Percentiles rank a stretch among this genome's conserved stretches.
phyloP scores from a whole-genome alignment of 2,797 vertebrate species.

The Nyctalus aviator region DNA sequence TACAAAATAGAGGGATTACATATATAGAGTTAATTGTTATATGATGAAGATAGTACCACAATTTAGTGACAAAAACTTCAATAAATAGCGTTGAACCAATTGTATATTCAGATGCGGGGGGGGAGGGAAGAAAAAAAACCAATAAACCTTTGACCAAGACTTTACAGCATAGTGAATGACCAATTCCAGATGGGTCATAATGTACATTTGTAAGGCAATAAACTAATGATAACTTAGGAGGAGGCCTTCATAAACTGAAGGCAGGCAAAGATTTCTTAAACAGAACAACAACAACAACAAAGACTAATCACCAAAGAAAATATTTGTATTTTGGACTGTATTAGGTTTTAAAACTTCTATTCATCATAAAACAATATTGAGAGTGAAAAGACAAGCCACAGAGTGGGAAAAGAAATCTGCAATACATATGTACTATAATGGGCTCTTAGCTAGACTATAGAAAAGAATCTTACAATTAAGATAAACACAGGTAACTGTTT shows the following conservation, averaged over 20 bases:
- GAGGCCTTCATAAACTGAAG: background rate
- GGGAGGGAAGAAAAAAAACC: background rate
- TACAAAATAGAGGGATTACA: background rate
- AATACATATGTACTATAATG: slow-evolving; percentile 59
- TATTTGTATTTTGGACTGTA: slow-evolving; percentile 45
- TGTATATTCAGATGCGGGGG: background rate
- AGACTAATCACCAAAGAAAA: background rate
- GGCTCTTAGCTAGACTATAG: slow-evolving; percentile 11
- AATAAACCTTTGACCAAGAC: background rate
- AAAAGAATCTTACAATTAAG: slow-evolving; percentile 61
- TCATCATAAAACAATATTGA: slow-evolving; percentile 51
- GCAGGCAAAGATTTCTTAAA: slow-evolving; percentile 39
- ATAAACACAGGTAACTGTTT: slow-evolving; percentile 18
- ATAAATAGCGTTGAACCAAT: background rate
- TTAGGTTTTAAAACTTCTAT: slow-evolving; percentile 60
- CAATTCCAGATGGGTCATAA: background rate
- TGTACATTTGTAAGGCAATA: slow-evolving; percentile 51
- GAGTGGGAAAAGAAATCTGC: slow-evolving; percentile 60
- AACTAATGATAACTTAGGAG: background rate
- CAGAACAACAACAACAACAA: slow-evolving; percentile 4
- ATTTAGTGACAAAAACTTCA: background rate
- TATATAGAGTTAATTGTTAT: background rate
- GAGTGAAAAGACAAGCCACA: slow-evolving; percentile 11
- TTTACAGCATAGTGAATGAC: background rate
- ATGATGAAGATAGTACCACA: background rate